Evolutionary conservation across 1,140 invertebrate genomes (phyloP).

Genomic region (Drosophila chauvacae): DNA sequence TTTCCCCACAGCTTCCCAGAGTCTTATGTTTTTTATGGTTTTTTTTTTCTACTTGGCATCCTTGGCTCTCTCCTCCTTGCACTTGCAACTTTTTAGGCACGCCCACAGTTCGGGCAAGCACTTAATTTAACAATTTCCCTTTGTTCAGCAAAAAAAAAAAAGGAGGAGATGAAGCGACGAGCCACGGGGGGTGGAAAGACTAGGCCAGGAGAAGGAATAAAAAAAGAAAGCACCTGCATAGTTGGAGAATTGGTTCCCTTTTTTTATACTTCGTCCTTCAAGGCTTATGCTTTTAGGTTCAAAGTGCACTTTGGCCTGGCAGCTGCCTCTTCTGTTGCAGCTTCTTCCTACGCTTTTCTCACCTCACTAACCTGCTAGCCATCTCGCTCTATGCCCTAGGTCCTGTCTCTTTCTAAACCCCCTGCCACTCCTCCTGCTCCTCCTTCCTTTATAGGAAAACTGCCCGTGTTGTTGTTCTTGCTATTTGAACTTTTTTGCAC

Average conservation of each 20-base stretch:
- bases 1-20: not conserved
- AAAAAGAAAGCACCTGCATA: conserved; percentile 21
- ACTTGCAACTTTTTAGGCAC: conserved; percentile 59
- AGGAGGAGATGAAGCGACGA: no score
- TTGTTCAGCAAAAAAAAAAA: conserved; percentile 45
- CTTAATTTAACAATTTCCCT: conserved; percentile 77
- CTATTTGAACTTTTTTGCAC: conserved; percentile 49
- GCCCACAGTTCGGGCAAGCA: conserved; percentile 54
- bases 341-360: conserved; percentile 23
- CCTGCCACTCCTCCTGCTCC: not conserved
- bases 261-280: conserved; percentile 30
- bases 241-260: conserved; percentile 20
- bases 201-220: not conserved
- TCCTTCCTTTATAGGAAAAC: conserved; percentile 46
- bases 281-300: conserved; percentile 77
- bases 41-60: not conserved
- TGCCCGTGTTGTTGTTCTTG: conserved; percentile 27
- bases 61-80: conserved; percentile 17
- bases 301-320: conserved; percentile 72
- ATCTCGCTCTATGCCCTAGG: not conserved
- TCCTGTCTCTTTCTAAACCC: not conserved
- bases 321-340: conserved; percentile 49
- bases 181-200: no score
- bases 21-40: conserved; percentile 13
- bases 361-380: conserved; percentile 24